Percentiles rank a stretch among this genome's conserved stretches.
phyloP scores from a whole-genome alignment of 2,797 vertebrate genomes.

The Rhinatrema bivittatum region DNA sequence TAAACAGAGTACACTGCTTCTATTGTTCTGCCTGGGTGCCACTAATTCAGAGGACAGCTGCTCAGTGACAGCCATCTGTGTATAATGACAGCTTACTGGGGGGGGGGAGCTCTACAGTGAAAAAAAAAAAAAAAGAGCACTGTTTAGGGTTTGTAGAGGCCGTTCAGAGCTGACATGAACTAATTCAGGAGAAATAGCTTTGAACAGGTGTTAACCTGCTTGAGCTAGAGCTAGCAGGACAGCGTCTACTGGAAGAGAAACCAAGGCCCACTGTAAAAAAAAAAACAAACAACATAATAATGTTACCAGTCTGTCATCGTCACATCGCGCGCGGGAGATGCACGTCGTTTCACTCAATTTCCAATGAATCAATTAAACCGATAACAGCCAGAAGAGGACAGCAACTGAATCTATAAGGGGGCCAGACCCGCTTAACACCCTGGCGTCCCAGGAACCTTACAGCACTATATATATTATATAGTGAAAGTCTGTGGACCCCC shows the following conservation, averaged over 20 bases:
- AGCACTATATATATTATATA: too few relatives aligned
- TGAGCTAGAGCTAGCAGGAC: conserved; percentile 37
- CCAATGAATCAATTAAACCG: background rate
- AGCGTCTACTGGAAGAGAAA: conserved; percentile 32
- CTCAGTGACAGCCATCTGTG: conserved; percentile 44
- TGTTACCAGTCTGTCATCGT: conserved; percentile 50
- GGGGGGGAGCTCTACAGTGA: background rate
- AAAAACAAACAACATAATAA: conserved; percentile 20
- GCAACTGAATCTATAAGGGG: too few relatives aligned
- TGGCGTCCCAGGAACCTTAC: too few relatives aligned
- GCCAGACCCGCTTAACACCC: too few relatives aligned
- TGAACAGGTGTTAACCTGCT: conserved; percentile 66
- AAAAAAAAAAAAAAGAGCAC: conserved; percentile 1
- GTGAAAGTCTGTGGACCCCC: too few relatives aligned
- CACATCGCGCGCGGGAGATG: fast-evolving
- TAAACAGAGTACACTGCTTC: conserved; percentile 36
- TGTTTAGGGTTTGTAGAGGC: conserved; percentile 11
- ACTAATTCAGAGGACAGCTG: conserved; percentile 42
- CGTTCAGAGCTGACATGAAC: conserved; percentile 37
- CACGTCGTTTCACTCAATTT: conserved; percentile 12
- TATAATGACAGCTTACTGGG: background rate
- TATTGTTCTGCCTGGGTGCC: conserved; percentile 23
- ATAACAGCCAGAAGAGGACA: too few relatives aligned
- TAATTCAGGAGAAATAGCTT: conserved; percentile 56
- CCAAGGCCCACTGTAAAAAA: conserved; percentile 25